Conservation (phyloP, 2,888 invertebrate genomes). For the Drosophila prolongata region DNA sequence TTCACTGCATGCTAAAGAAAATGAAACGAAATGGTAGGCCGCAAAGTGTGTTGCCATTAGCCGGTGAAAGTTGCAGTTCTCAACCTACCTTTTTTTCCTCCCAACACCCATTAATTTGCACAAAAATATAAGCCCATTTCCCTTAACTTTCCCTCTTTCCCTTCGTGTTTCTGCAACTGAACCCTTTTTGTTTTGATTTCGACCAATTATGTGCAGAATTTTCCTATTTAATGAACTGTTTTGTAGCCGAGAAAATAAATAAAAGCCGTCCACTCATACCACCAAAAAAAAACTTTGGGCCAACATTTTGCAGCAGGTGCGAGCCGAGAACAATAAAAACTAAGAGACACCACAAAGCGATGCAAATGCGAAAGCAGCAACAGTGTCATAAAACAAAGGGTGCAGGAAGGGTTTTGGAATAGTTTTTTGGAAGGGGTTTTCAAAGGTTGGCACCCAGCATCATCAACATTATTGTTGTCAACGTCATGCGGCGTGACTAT, state of each 20-base stretch:
- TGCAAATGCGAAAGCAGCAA: slow-evolving; percentile 58
- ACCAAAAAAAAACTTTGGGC: neutral
- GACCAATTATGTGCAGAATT: slow-evolving; percentile 30
- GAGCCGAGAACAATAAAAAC: slow-evolving; percentile 20
- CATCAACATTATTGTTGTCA: slow-evolving; percentile 66
- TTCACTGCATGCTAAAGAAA: neutral
- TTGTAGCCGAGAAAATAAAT: slow-evolving; percentile 14
- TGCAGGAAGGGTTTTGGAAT: neutral
- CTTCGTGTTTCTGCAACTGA: neutral
- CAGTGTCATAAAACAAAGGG: slow-evolving; percentile 27
- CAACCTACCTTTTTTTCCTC: neutral
- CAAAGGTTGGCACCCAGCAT: slow-evolving; percentile 26
- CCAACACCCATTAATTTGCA: slow-evolving; percentile 3
- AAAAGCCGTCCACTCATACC: neutral
- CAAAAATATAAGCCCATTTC: slow-evolving; percentile 6
- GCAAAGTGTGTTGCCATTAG: slow-evolving; percentile 17
- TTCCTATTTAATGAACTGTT: slow-evolving; percentile 36
- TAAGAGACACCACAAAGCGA: slow-evolving; percentile 49
- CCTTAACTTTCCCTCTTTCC: too few relatives aligned
- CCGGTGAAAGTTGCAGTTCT: slow-evolving; percentile 14
- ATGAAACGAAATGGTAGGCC: neutral
- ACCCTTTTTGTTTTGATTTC: slow-evolving; percentile 23
- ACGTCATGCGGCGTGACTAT: slow-evolving; percentile 71
- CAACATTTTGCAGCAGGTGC: slow-evolving; percentile 18
- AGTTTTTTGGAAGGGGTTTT: neutral